Base-by-base conservation (phyloP, 1,140 invertebrate species). In the Pantala flavescens region DNA sequence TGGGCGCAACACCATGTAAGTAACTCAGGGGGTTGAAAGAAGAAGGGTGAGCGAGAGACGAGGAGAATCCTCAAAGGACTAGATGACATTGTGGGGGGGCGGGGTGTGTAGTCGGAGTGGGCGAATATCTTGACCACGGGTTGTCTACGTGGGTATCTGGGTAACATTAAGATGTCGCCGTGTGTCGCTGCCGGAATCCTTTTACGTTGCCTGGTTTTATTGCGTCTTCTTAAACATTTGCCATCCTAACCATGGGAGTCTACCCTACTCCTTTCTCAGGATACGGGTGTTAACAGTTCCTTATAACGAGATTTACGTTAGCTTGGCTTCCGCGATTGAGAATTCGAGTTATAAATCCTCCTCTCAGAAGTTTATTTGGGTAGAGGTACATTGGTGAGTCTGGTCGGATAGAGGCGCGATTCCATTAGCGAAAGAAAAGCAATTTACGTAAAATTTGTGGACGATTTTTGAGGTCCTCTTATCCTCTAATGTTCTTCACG, bases 141-240 rank as follows among this genome's bases (percentile, higher is more conserved):
- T 63, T 63, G 49, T 63, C 49, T 63, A 63, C 49, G 49, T 63
- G 49, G 49, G 49, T 63, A 63, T 63, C 49, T 63, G 49, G 16
- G 49, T 63, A 63, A 63, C 49, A 63, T 63, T 63, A 63, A 63
- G 49, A 63, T 63, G 49, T 63, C 49, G 49, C 12, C 49, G 49
- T 63, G 49, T 63, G 49, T 63, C 49, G 49, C 49, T 21, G 49
- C 49, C 49, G 49, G 49, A 63, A 63, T 63, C 49, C 49, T 63
- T 63, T 63, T 63, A 63, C 49, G 49, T 63, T 63, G 49, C 49
- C 49, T 7, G 3, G n/a, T 63, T 63, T 63, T 63, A 63, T 63
- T 63, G 49, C 49, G 49, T 12, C 16, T 12, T 21, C n/a, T 36
- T 36, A 36, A 16, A 63, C 49, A 16, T 21, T 63, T 21, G 49